A percentile compares a stretch with the other conserved stretches of the same genome.
Conservation (phyloP, 2,113 vertebrate genomes). For the Cyphomyrus plagiostoma region DNA sequence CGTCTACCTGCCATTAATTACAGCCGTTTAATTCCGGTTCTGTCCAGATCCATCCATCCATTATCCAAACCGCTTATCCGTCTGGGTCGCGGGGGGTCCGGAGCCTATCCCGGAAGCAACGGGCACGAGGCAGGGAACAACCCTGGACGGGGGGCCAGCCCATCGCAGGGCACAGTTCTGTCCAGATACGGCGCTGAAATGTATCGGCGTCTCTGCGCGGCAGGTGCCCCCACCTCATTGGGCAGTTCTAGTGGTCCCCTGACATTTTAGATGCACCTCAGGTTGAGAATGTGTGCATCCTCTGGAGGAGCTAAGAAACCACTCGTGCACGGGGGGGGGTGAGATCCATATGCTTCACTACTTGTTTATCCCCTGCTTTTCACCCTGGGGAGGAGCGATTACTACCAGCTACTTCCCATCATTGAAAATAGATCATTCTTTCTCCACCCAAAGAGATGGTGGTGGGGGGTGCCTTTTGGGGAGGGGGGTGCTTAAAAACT, state of each 20-base stretch:
- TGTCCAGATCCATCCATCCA: no score
- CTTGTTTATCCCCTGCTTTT: background rate
- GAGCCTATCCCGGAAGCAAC: no score
- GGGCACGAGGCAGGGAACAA: no score
- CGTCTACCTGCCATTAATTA: constrained; percentile 7
- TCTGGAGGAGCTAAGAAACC: background rate
- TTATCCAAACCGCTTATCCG: no score
- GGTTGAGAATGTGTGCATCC: background rate
- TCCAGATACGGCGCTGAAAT: background rate
- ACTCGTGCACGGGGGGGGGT: background rate
- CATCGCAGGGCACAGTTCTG: no score
- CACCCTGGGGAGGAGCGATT: background rate
- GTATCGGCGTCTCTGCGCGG: background rate
- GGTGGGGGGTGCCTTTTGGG: background rate
- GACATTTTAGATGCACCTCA: background rate
- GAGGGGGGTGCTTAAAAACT: constrained; percentile 21
- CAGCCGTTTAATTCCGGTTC: background rate
- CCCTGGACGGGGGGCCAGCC: no score
- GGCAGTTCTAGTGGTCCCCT: background rate
- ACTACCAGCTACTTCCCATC: background rate
- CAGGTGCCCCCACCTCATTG: background rate
- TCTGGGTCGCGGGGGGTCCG: no score
- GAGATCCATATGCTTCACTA: background rate
- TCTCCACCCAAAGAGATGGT: background rate
- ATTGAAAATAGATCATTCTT: background rate